These are phyloP conservation scores for Actinia tenebrosa DNA, from an alignment of 64 coral and sea anemone genomes.

Conservation along the genomic window DNA sequence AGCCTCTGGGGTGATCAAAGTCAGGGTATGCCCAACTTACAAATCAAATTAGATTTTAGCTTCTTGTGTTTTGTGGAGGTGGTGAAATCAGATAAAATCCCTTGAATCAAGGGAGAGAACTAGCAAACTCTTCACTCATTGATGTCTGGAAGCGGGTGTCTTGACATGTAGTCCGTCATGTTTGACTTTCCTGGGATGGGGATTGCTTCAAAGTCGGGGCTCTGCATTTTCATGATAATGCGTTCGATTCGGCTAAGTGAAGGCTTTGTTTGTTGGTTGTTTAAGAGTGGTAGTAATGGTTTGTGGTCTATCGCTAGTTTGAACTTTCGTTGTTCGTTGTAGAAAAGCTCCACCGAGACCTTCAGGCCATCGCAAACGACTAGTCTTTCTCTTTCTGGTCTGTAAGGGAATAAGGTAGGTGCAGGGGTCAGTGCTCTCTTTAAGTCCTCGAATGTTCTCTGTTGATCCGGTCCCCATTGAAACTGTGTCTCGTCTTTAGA, in stretches of 20 bases:
- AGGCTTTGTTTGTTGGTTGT: constrained; percentile 5
- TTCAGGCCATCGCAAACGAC: constrained; percentile 25
- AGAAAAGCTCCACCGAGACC: not conserved
- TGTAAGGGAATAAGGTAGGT: constrained; percentile 3
- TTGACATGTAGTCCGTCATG: no score
- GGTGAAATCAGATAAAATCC: no score
- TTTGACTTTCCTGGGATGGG: constrained; percentile 20
- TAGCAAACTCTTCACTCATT: no score
- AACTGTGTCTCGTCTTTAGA: constrained; percentile 21
- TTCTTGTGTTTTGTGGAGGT: no score
- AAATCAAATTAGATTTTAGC: no score
- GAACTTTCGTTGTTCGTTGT: constrained; percentile 17
- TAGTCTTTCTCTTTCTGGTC: constrained; percentile 1
- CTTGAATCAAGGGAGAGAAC: no score
- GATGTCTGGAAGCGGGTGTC: no score
- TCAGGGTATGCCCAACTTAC: no score
- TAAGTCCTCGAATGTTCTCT: constrained; percentile 30
- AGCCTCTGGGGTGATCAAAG: no score
- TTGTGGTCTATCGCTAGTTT: constrained; percentile 20
- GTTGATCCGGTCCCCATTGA: constrained; percentile 21
- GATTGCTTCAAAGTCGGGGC: not conserved
- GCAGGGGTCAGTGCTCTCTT: constrained; percentile 12
- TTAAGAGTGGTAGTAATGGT: not conserved
- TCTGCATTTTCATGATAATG: constrained; percentile 25
- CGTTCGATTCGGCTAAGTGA: constrained; percentile 17